These are phyloP conservation scores for Acropora tenuis DNA, from an alignment of 64 coral and sea anemone species.

Conservation along the genomic window DNA sequence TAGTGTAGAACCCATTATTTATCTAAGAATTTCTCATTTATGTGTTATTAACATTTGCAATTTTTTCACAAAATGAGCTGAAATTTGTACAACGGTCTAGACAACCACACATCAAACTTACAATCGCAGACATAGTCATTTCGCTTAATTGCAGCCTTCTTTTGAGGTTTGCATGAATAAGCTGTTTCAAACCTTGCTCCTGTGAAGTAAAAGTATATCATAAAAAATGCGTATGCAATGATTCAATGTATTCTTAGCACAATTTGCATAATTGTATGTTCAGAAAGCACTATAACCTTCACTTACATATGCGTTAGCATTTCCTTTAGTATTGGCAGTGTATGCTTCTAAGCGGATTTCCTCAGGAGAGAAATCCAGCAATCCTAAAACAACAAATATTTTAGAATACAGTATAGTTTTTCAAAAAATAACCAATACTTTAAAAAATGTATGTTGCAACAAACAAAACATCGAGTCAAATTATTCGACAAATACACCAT, in stretches of 20 bases:
- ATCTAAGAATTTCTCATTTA: too few species aligned
- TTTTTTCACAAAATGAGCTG: too few species aligned
- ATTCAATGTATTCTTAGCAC: not conserved
- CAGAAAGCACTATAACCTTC: not conserved
- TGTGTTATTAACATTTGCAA: too few species aligned
- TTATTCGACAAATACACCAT: too few species aligned
- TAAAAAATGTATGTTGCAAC: too few species aligned
- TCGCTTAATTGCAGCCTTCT: conserved; percentile 46
- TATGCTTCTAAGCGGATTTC: conserved; percentile 63
- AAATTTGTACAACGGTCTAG: too few species aligned
- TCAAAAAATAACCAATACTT: too few species aligned
- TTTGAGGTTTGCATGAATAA: conserved; percentile 44
- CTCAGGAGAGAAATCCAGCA: conserved; percentile 58
- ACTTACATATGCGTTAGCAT: conserved; percentile 54
- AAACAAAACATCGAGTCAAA: too few species aligned
- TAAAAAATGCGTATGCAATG: not conserved
- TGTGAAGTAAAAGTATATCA: conserved; percentile 9
- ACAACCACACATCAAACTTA: conserved; percentile 21
- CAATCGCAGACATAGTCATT: conserved; percentile 58
- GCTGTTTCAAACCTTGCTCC: conserved; percentile 69
- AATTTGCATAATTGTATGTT: not conserved
- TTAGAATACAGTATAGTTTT: too few species aligned
- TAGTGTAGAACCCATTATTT: too few species aligned
- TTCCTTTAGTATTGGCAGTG: conserved; percentile 47
- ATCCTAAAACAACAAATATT: not conserved